These are phyloP conservation scores for Andrena dorsata DNA, from an alignment of 2,888 invertebrate genomes.

Conservation along the genomic window DNA sequence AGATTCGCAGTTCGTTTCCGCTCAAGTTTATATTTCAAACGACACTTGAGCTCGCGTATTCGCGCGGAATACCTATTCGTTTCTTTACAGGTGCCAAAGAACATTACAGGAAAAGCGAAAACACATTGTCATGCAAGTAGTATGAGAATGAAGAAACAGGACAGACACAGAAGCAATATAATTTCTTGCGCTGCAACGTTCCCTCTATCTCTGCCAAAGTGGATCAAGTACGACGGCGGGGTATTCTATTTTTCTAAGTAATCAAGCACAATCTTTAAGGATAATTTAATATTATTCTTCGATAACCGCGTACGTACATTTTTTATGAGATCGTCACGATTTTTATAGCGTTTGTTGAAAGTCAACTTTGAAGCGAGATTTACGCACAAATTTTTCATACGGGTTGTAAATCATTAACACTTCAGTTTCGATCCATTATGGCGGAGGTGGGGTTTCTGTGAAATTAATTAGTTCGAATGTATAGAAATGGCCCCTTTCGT, in stretches of 20 bases:
- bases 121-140: background rate
- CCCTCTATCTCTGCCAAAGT: conserved; percentile 16
- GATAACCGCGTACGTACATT: background rate
- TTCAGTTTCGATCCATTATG: conserved; percentile 15
- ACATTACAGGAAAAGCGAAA: background rate
- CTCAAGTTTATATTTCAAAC: background rate
- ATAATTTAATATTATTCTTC: conserved; percentile 12
- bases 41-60: background rate
- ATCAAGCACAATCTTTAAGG: background rate
- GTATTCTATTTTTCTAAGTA: conserved; percentile 5
- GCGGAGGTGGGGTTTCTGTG: background rate
- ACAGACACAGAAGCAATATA: background rate
- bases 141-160: background rate
- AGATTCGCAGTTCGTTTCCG: background rate
- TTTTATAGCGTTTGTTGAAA: background rate
- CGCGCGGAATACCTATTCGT: conserved; percentile 25
- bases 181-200: conserved; percentile 8
- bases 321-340: conserved; percentile 7
- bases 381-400: conserved; percentile 5
- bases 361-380: background rate
- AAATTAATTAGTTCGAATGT: background rate
- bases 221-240: conserved; percentile 5
- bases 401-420: background rate
- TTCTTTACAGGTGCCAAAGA: conserved; percentile 60
- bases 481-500: background rate